phyloP scores from a whole-genome alignment of 2,113 vertebrate genomes.

The Pygoscelis antarcticus region DNA sequence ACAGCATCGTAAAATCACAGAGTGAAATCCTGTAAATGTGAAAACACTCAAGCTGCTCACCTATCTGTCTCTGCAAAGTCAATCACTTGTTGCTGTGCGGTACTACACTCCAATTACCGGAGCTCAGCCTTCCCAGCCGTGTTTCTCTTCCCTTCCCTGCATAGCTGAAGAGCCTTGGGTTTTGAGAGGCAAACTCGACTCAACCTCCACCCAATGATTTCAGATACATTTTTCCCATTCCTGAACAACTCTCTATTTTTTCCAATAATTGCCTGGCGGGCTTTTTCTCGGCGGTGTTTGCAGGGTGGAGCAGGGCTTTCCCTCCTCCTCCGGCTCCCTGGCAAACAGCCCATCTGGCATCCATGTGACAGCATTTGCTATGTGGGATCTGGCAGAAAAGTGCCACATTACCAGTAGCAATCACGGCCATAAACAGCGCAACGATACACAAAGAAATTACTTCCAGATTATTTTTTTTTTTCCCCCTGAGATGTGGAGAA shows the following conservation, averaged over 20 bases:
- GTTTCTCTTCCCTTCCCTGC: not conserved
- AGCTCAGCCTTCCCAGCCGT: fast-evolving
- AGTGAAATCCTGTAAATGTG: not conserved
- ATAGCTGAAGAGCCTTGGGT: too few relatives aligned
- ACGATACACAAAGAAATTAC: not conserved
- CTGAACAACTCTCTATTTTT: not conserved
- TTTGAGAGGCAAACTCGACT: not conserved
- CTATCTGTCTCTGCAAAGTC: not conserved
- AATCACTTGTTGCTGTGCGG: not conserved
- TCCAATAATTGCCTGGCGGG: not conserved
- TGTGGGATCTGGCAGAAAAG: conserved; percentile 3
- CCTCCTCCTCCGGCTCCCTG: conserved; percentile 16
- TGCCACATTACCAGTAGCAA: conserved; percentile 33
- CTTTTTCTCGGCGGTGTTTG: fast-evolving
- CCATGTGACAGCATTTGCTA: conserved; percentile 13
- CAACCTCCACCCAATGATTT: not conserved
- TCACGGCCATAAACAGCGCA: not conserved
- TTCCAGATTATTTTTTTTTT: not conserved
- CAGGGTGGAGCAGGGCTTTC: not conserved
- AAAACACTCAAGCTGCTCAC: not conserved
- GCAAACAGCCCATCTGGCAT: conserved; percentile 49
- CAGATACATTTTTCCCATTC: not conserved
- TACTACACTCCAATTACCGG: fast-evolving
- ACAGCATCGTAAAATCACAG: not conserved
- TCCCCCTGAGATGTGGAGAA: not conserved